Evolutionary conservation across 2,113 vertebrate species (phyloP), one percentile per base, ranked within the genome.

Genomic region (Sinocyclocheilus anophthalmus): DNA sequence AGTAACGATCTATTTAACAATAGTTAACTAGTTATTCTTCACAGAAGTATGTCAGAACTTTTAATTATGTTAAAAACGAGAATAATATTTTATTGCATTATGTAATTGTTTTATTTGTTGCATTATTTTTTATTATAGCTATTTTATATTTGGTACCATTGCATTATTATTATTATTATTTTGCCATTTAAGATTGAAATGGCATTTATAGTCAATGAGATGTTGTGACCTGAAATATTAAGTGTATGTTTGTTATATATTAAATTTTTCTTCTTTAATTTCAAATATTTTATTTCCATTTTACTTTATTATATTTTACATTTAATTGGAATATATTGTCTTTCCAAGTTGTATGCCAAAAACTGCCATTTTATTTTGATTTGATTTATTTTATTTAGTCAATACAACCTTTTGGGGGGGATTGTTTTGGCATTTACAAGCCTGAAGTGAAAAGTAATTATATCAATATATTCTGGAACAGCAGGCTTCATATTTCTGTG

Each of bases 401-500:
- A 26, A 45, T 45, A 42, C 42, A 42, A 0, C 42, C 42, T 42
- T 42, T 42, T 7, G 6, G 7, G 39, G 6, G 39, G 39, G 39
- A 2, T 45, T 20, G 59, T 9, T 48, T 6, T 63, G 39, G n/a
- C 37, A 24, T 81, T 76, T 26, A 48, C n/a, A 50, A 48, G 0
- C 3, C 37, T 63, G 5, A 80, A 42, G 33, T 80, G 45, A 50
- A 50, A 61, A 80, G 8, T 26, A 81, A 33, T 16, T 20, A 30
- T 63, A 65, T 81, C 59, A 4, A 16, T n/a, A 6, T 20, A 20
- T 37, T 61, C 16, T n/a, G 18, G 13, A 67, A 67, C n/a, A 67
- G 9, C 63, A 45, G 14, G 81, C 81, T 14, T 83, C 65, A 24
- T 55, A 37, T 83, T 70, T n/a, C 81, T 37, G 2, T n/a, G 20